Evolutionary conservation across 2,888 invertebrate genomes (phyloP).

Genomic region (Cantharis rufa): DNA sequence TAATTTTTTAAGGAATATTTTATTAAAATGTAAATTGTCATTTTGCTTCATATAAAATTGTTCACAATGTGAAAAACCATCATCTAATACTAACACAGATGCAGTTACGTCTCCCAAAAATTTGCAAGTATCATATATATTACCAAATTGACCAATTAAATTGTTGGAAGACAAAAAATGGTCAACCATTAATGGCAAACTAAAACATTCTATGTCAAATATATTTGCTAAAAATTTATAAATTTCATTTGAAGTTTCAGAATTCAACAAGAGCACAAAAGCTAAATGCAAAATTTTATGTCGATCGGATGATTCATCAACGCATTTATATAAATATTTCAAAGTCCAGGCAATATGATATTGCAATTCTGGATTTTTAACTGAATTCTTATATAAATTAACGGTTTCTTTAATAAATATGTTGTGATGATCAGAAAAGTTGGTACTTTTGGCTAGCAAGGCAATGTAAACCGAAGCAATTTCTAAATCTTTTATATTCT

Average conservation of each 20-base stretch:
- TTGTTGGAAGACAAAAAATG: slow-evolving; percentile 32
- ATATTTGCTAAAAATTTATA: slow-evolving; percentile 32
- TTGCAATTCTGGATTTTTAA: slow-evolving; percentile 8
- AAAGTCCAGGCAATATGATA: slow-evolving; percentile 30
- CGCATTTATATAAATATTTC: slow-evolving; percentile 31
- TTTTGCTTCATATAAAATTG: slow-evolving; percentile 39
- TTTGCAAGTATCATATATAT: slow-evolving; percentile 13
- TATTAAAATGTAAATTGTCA: slow-evolving; percentile 30
- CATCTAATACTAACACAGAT: slow-evolving; percentile 24
- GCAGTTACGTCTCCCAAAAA: slow-evolving; percentile 32
- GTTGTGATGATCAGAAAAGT: background rate
- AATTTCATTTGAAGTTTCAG: slow-evolving; percentile 32
- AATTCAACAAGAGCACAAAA: slow-evolving; percentile 36
- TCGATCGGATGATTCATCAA: slow-evolving; percentile 20
- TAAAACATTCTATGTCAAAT: background rate
- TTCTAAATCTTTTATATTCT: slow-evolving; percentile 3
- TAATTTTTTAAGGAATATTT: slow-evolving; percentile 13
- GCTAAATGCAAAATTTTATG: slow-evolving; percentile 34
- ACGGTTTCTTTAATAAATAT: slow-evolving; percentile 2
- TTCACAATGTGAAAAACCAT: slow-evolving; percentile 22
- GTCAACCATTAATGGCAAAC: background rate
- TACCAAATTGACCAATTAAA: slow-evolving; percentile 29
- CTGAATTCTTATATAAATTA: background rate
- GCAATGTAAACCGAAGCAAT: background rate
- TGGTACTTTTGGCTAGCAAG: background rate